Base-by-base conservation (phyloP, 2,888 invertebrate genomes). In the Melanchra persicariae region DNA sequence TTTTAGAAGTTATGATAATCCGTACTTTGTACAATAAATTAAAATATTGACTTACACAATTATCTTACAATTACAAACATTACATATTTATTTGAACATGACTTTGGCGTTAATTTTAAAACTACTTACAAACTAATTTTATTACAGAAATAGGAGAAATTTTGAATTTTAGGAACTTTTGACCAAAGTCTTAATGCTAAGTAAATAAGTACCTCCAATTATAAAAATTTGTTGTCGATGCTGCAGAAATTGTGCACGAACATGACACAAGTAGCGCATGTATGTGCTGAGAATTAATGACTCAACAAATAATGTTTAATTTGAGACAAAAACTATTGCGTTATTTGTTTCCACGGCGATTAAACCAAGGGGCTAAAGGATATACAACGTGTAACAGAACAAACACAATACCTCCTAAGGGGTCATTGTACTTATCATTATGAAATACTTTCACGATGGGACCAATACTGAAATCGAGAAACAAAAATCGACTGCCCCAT, bases 11-110 rank as follows among this genome's bases (percentile, higher is more conserved):
- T 73, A 74, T 71, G 54, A 81, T 64, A 74, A 72, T 87, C 85
- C 86, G 91, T 93, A 93, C 92, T 94, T 92, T 89, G 94, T 94
- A 94, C 93, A 93, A 94, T 94, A 94, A 94, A 94, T 93, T 90
- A 89, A 87, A 86, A 81, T 87, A 86, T 79, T 74, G 66, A 79
- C 83, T 85, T 86, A 87, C 74, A 84, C 59, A 76, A 80, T 85
- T 85, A 83, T 73, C 83, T 81, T 83, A 86, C 68, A 82, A 52
- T 70, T 76, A 83, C 26, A 66, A 66, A 61, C 69, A 77, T 81
- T 81, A 85, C 68, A 65, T 81, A 67, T 73, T 75, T 82, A 84
- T 86, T 87, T 88, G 83, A 86, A 87, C 84, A 82, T 82, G 83
- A 87, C 87, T 88, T 89, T 88, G 88, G 87, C 87, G 74, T 89